Evolutionary conservation across 2,888 invertebrate species (phyloP).

Genomic region (Drosophila maculinotata): DNA sequence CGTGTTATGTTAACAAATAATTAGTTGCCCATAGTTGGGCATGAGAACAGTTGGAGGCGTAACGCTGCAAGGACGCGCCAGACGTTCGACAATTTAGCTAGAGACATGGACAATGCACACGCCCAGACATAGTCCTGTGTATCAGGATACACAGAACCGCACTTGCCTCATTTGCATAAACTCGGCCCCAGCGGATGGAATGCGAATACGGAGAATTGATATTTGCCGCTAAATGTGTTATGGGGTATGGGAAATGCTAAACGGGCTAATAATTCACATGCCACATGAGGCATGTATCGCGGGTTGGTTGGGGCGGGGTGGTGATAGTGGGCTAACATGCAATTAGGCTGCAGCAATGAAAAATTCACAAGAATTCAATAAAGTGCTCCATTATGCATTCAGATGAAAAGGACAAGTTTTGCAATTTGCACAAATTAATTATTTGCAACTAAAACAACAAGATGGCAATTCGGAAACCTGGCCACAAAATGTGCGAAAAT

Average conservation of each 20-base stretch:
- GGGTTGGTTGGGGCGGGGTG: too few relatives aligned
- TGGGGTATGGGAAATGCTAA: constrained; percentile 14
- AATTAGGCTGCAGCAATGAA: constrained; percentile 49
- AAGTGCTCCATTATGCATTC: constrained; percentile 45
- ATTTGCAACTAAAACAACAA: constrained; percentile 48
- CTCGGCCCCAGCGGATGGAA: constrained; percentile 33
- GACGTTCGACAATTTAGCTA: constrained; percentile 46
- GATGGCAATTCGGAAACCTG: constrained; percentile 43
- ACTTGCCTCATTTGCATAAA: constrained; percentile 70
- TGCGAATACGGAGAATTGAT: constrained; percentile 17
- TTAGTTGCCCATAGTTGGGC: constrained; percentile 80
- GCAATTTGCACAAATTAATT: constrained; percentile 71
- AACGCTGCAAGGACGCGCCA: constrained; percentile 40
- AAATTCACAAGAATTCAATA: constrained; percentile 62
- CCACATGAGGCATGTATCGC: constrained; percentile 26
- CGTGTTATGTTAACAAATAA: constrained; percentile 82
- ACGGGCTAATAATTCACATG: constrained; percentile 14
- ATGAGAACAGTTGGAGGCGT: constrained; percentile 54
- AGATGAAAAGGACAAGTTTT: constrained; percentile 32
- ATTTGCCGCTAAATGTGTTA: constrained; percentile 1
- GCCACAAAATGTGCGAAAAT: constrained; percentile 71
- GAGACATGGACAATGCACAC: constrained; percentile 61
- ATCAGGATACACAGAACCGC: constrained; percentile 30
- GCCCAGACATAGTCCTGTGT: constrained; percentile 5
- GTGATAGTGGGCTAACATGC: constrained; percentile 10